Evolutionary conservation across 2,797 vertebrate genomes (phyloP), one percentile per base, ranked within the genome.

Genomic region (Pseudochromis fuscus): DNA sequence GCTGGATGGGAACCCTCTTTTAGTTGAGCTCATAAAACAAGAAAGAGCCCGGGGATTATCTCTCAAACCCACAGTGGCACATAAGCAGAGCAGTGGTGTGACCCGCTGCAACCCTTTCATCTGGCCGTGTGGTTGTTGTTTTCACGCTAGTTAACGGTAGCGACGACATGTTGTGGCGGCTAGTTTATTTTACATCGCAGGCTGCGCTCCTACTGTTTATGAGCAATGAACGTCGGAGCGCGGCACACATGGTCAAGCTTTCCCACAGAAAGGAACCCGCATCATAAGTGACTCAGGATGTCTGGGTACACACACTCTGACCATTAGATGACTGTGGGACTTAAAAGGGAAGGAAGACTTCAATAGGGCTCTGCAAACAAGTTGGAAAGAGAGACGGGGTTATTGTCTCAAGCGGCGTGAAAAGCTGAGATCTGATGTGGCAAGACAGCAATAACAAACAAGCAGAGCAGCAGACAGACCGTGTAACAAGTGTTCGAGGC

Each of bases 171-270:
- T 88, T 89, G 89, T 67, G 87, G 91, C 79, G 33, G 81, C 62
- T 49, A 58, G 89, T 93, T 90, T 93, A 89, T 94, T 92, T 92
- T 79, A 89, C 82, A 82, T 89, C 13, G 65, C 52, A 52, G 78
- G 70, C 84, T 52, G 28, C 4, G 70, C 76, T 76, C 81, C 86
- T 84, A 83, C 87, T 90, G 86, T 89, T 93, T 93, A 93, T 85
- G 87, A 92, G 87, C 89, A 81, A 81, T 75, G 77, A 79, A 67
- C 33, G 56, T 64, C n/a, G 12, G 67, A 72, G 81, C 73, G 27
- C 69, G 27, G 61, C 81, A 53, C 85, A 88, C 70, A 82, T 58
- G 89, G 87, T 82, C 85, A 61, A 74, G 76, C 69, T 80, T 91
- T 88, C 87, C 89, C 91, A 89, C 91, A 89, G 66, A 75, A 51